Evolutionary conservation across 2,797 vertebrate species (phyloP).

Genomic region (Echeneis naucrates): DNA sequence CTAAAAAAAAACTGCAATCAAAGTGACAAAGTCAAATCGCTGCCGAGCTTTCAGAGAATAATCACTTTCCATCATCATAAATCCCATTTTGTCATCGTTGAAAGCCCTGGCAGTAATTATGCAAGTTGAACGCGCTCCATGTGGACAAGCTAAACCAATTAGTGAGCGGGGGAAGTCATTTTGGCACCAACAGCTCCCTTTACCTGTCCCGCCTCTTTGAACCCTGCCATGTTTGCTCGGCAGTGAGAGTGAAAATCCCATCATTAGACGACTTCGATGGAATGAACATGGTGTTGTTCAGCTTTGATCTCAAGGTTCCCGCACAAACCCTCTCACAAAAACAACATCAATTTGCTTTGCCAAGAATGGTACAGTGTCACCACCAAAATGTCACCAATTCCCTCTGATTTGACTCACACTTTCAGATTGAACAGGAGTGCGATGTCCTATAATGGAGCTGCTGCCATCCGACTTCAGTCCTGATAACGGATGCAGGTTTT

Average conservation of each 20-base stretch:
- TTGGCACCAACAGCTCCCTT: slow-evolving; percentile 2
- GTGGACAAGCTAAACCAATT: slow-evolving; percentile 70
- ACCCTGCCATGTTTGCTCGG: slow-evolving; percentile 6
- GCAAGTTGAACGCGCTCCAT: slow-evolving; percentile 32
- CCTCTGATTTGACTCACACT: no score
- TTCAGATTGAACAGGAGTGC: no score
- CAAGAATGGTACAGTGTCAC: not conserved
- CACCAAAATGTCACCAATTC: slow-evolving; percentile 1
- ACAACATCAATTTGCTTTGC: not conserved
- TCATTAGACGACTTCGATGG: slow-evolving; percentile 1
- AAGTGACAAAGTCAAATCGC: slow-evolving; percentile 70
- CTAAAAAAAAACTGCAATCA: slow-evolving; percentile 46
- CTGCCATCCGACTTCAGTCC: not conserved
- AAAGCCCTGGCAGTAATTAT: slow-evolving; percentile 66
- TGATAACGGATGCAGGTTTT: slow-evolving; percentile 16
- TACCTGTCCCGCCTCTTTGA: slow-evolving; percentile 5
- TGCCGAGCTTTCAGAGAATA: slow-evolving; percentile 31
- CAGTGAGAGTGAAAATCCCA: not conserved
- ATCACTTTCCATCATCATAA: slow-evolving; percentile 50
- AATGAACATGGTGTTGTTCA: not conserved
- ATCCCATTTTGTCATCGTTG: slow-evolving; percentile 30
- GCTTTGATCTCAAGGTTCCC: slow-evolving; percentile 20
- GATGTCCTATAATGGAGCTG: not conserved
- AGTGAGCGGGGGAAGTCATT: slow-evolving; percentile 46
- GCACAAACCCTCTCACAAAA: not conserved